phyloP scores from a whole-genome alignment of 2,888 invertebrate species.

The Antheraea yamamai region DNA sequence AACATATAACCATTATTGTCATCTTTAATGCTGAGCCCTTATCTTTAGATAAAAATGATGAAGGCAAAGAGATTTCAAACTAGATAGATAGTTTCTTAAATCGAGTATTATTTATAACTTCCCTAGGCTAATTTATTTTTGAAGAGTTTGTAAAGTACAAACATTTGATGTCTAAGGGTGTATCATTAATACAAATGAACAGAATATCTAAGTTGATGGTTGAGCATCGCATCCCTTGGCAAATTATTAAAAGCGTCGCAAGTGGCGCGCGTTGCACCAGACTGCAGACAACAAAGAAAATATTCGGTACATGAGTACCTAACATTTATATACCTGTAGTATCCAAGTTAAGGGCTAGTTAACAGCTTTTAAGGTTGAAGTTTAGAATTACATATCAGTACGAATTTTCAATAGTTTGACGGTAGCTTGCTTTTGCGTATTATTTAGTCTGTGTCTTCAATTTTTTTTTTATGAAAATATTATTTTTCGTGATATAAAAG shows the following conservation, averaged over 20 bases:
- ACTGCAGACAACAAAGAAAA: constrained; percentile 32
- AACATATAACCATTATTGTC: too few species aligned
- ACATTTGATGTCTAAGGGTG: neutral
- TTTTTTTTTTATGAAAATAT: too few species aligned
- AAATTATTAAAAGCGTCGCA: neutral
- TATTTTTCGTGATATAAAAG: too few species aligned
- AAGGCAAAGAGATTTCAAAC: neutral
- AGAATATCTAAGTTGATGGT: neutral
- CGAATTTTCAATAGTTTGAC: neutral
- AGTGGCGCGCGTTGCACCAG: constrained; percentile 19
- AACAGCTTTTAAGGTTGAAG: neutral
- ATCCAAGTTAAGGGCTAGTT: neutral
- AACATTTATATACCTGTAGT: neutral
- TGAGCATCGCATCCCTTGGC: neutral
- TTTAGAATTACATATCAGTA: neutral
- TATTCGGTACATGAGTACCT: constrained; percentile 9
- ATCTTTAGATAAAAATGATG: too few species aligned
- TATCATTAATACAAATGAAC: neutral
- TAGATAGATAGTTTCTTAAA: neutral
- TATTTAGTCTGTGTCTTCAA: too few species aligned
- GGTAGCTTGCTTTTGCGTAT: too few species aligned
- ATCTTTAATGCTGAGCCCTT: too few species aligned
- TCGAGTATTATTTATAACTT: neutral
- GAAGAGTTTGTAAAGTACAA: neutral
- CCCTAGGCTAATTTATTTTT: neutral